Evolutionary conservation across 1,140 invertebrate genomes (phyloP), one percentile per base, ranked within the genome.

Genomic region (Zeugodacus cucurbitae): DNA sequence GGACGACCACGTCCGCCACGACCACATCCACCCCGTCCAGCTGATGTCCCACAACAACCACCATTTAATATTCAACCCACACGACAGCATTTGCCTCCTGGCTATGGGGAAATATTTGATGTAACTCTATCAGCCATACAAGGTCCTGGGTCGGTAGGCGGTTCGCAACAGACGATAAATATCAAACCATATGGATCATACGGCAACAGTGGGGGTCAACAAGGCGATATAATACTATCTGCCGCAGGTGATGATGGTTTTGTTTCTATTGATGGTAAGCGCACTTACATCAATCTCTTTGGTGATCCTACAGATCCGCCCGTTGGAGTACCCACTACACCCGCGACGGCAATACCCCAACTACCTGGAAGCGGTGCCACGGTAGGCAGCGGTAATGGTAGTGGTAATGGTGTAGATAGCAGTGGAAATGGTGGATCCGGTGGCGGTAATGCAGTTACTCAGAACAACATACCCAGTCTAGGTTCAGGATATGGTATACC

Each of bases 221-320:
- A 92, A 37, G 95, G 94, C n/a, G 96, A 96, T 90, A 96, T 97
- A 37, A 96, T 97, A 32, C 97, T 97, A 4, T 96, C 96, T 1
- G 95, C 96, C 11, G 95, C 96, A 34, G 96, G 96, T 59, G 96
- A 96, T 87, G 96, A 98, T 90, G 96, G 97, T 87, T 98, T 97
- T 93, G 97, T 98, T 6, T 98, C 97, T n/a, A 98, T 98, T 88
- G 97, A 98, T 91, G 97, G 97, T 41, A 97, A 97, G 93, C 94
- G 97, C 90, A 98, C 97, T 3, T 98, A 98, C 93, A 94, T 98
- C 88, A 97, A 98, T 94, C 93, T 98, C 5, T 97, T 97, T 91
- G 96, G 96, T 88, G 95, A 95, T 89, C 94, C 94, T 20, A 92
- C 93, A 94, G 94, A 91, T 93, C 90, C 89, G 88, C 94, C 88